A percentile compares a stretch with the other conserved stretches of the same genome.
These are phyloP conservation scores for Microctenopoma stevenorrisi DNA, from an alignment of 2,797 vertebrate genomes.

Conservation along the genomic window DNA sequence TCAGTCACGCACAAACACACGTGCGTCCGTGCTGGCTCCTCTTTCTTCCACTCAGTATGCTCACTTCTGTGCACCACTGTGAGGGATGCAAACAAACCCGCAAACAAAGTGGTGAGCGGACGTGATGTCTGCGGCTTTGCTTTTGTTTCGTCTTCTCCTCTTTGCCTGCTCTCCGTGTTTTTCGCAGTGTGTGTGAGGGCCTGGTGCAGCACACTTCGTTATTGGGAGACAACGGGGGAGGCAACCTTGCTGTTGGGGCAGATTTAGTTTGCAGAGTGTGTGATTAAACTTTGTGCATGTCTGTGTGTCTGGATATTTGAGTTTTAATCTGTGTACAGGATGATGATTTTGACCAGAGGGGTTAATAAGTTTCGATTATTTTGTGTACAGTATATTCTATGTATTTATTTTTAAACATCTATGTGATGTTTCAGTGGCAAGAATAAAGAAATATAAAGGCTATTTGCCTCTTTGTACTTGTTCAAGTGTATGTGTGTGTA, in stretches of 20 bases:
- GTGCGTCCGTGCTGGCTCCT: conserved; percentile 27
- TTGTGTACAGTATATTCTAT: too few species aligned
- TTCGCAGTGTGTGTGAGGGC: conserved; percentile 51
- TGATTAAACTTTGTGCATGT: conserved; percentile 68
- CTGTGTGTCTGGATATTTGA: conserved; percentile 31
- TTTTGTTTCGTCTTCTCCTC: conserved; percentile 67
- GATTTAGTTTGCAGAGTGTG: conserved; percentile 65
- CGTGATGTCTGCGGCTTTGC: conserved; percentile 61
- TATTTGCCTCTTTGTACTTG: too few species aligned
- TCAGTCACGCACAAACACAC: conserved; percentile 33
- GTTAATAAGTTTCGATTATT: not conserved
- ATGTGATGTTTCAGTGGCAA: too few species aligned
- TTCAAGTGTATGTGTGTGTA: too few species aligned
- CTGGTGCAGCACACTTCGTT: conserved; percentile 47
- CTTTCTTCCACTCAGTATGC: conserved; percentile 51
- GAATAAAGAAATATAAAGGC: too few species aligned
- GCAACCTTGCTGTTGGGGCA: conserved; percentile 69
- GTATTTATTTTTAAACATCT: too few species aligned
- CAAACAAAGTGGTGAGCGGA: conserved; percentile 63
- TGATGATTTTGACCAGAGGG: not conserved
- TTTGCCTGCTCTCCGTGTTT: conserved; percentile 57
- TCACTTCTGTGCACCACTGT: conserved; percentile 56
- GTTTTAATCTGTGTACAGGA: conserved; percentile 9
- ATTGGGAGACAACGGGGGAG: conserved; percentile 60
- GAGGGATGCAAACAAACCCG: conserved; percentile 63